Conservation (phyloP, 2,797 vertebrate genomes). For the Malacoctenus gilli region DNA sequence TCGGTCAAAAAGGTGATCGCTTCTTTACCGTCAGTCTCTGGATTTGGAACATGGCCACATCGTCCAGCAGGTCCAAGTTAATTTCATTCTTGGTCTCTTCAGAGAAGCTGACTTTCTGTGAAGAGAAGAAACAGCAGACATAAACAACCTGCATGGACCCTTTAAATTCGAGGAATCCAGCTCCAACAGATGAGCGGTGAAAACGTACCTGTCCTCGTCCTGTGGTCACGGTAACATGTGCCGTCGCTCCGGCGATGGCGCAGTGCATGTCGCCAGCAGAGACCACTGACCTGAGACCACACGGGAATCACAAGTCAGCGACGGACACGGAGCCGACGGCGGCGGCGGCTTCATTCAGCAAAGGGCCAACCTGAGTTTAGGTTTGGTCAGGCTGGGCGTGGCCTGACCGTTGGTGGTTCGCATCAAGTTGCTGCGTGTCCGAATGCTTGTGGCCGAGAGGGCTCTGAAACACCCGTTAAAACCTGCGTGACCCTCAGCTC, state of each 20-base stretch:
- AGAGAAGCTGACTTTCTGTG: constrained; percentile 80
- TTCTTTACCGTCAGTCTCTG: constrained; percentile 81
- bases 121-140: neutral
- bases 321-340: too few species aligned
- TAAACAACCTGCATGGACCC: too few species aligned
- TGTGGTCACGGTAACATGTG: constrained; percentile 82
- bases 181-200: too few species aligned
- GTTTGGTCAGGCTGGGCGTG: neutral
- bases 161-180: too few species aligned
- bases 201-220: constrained; percentile 84
- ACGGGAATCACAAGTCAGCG: neutral
- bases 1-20: accelerated
- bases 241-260: constrained; percentile 50
- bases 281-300: constrained; percentile 49
- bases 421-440: constrained; percentile 40
- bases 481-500: accelerated
- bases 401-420: constrained; percentile 27
- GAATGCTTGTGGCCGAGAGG: constrained; percentile 22
- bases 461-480: neutral
- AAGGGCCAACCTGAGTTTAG: constrained; percentile 61
- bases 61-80: constrained; percentile 81
- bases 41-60: constrained; percentile 83
- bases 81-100: constrained; percentile 82
- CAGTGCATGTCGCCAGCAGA: constrained; percentile 64
- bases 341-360: too few species aligned